phyloP scores from a whole-genome alignment of 2,113 vertebrate species.

The Seriola rivoliana region DNA sequence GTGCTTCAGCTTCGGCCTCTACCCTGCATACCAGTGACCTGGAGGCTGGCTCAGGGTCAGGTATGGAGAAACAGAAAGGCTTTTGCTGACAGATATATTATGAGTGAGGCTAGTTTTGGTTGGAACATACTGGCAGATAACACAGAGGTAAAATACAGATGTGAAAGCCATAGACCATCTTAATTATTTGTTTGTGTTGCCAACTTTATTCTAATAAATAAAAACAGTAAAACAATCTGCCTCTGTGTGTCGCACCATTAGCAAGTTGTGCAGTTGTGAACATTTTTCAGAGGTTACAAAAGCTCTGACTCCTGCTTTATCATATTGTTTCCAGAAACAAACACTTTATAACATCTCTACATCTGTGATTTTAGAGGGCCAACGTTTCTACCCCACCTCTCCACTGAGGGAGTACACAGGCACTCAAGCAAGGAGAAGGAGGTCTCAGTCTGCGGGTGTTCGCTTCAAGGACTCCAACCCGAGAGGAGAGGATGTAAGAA shows the following conservation, averaged over 20 bases:
- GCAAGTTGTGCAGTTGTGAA: background rate
- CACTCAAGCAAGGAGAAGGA: constrained; percentile 76
- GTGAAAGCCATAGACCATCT: background rate
- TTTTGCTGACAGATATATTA: background rate
- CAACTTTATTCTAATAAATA: background rate
- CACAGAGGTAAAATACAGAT: background rate
- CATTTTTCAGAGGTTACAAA: background rate
- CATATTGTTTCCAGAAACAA: background rate
- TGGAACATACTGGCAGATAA: background rate
- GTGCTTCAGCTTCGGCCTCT: constrained; percentile 89
- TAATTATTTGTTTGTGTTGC: background rate
- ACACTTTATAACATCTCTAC: background rate
- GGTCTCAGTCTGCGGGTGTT: constrained; percentile 87
- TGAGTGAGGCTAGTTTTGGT: background rate
- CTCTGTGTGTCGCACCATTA: background rate
- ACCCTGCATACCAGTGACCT: constrained; percentile 91
- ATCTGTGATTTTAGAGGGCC: constrained; percentile 81
- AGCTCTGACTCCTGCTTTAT: background rate
- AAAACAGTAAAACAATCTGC: background rate
- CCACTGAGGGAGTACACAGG: constrained; percentile 86
- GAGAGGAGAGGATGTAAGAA: constrained; percentile 84
- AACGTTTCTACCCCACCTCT: constrained; percentile 88
- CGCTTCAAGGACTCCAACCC: constrained; percentile 85
- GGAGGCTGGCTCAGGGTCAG: constrained; percentile 83
- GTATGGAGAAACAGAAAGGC: constrained; percentile 71